A percentile compares a stretch with the other conserved stretches of the same genome.
These are phyloP conservation scores for Trachymyrmex cornetzi DNA, from an alignment of 1,140 invertebrate species.

Conservation along the genomic window DNA sequence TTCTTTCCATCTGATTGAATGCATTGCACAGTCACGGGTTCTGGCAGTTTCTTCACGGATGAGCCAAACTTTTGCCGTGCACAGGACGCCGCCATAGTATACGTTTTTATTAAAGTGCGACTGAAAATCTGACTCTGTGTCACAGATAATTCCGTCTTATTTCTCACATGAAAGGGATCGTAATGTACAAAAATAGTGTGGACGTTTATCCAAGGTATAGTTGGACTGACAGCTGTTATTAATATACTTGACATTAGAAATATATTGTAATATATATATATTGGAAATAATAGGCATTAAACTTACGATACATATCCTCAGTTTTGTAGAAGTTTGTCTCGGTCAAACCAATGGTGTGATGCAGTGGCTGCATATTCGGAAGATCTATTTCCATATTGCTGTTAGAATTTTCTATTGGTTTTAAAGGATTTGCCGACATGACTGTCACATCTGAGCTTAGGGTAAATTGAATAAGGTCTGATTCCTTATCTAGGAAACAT, in stretches of 20 bases:
- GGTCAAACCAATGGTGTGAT: constrained; percentile 90
- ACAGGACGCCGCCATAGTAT: constrained; percentile 90
- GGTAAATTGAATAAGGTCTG: constrained; percentile 89
- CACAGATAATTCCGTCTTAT: constrained; percentile 90
- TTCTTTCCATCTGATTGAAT: constrained; percentile 91
- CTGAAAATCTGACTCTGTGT: constrained; percentile 89
- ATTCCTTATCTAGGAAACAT: constrained; percentile 87
- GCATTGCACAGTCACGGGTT: constrained; percentile 93
- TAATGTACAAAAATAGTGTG: constrained; percentile 92
- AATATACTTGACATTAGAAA: constrained; percentile 3
- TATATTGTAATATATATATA: not conserved
- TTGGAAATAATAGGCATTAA: constrained; percentile 32
- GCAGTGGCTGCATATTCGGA: constrained; percentile 91
- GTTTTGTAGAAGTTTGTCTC: constrained; percentile 89
- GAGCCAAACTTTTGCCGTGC: constrained; percentile 91
- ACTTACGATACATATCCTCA: constrained; percentile 91
- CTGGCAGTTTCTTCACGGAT: constrained; percentile 89
- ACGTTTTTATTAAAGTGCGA: constrained; percentile 91
- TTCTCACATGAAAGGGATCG: constrained; percentile 89
- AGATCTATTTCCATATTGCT: constrained; percentile 85
- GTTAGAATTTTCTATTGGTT: constrained; percentile 85
- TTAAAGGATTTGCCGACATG: constrained; percentile 88
- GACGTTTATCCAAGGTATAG: constrained; percentile 85
- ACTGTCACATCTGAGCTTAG: constrained; percentile 89
- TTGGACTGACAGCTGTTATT: constrained; percentile 87